Conservation (phyloP, 2,888 invertebrate genomes). For the Macrophya annulata region DNA sequence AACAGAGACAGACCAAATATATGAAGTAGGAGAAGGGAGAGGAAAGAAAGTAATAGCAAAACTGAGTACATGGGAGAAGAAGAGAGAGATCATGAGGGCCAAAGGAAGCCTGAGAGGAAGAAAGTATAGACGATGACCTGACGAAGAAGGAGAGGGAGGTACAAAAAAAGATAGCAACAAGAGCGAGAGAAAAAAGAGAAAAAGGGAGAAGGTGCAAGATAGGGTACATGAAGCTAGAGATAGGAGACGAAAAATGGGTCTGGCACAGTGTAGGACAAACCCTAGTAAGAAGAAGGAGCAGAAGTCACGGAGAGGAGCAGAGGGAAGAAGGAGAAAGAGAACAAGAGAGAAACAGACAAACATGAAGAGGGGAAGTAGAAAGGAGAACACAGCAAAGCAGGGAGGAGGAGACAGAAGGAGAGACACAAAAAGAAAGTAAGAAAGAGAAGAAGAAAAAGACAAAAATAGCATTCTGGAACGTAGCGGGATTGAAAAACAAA, state of each 20-base stretch:
- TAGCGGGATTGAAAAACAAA: constrained; percentile 61
- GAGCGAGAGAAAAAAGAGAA: too few species aligned
- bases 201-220: too few species aligned
- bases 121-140: background rate
- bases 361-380: background rate
- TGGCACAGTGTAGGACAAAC: too few species aligned
- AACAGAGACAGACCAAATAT: background rate
- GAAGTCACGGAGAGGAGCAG: background rate
- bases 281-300: too few species aligned
- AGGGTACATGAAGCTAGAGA: too few species aligned
- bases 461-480: constrained; percentile 60
- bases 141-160: background rate
- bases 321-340: background rate
- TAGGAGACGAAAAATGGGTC: too few species aligned
- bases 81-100: background rate
- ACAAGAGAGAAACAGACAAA: background rate
- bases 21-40: background rate
- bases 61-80: background rate
- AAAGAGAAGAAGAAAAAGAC: background rate
- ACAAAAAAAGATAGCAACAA: background rate
- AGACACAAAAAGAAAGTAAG: background rate
- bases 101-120: background rate
- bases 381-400: too few species aligned
- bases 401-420: too few species aligned
- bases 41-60: background rate